These are phyloP conservation scores for Zingel zingel DNA, from an alignment of 2,113 vertebrate species.

Conservation along the genomic window DNA sequence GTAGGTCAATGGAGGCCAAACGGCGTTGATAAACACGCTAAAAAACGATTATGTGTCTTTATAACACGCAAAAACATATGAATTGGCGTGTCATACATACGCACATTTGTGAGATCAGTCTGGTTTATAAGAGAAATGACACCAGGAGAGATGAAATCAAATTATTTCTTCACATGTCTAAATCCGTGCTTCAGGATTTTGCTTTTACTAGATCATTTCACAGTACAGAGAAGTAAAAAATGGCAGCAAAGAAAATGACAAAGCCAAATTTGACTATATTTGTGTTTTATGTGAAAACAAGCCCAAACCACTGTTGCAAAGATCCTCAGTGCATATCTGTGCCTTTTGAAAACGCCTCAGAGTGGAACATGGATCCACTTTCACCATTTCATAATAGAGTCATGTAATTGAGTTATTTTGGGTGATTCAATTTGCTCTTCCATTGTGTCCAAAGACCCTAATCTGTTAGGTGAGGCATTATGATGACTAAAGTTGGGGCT, in stretches of 20 bases:
- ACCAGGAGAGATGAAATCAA: no score
- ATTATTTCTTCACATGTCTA: no score
- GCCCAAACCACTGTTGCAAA: background rate
- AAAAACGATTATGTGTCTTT: no score
- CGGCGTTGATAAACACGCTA: no score
- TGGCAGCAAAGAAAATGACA: no score
- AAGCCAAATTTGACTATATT: no score
- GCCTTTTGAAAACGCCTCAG: background rate
- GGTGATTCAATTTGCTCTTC: background rate
- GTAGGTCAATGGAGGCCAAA: no score
- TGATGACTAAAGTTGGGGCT: conserved; percentile 19
- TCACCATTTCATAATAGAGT: background rate
- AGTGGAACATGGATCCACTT: background rate
- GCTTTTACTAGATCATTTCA: background rate
- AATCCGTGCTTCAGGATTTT: background rate
- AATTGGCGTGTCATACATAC: no score
- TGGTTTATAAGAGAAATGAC: no score
- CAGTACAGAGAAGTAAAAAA: background rate
- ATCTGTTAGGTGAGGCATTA: background rate
- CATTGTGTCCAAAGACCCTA: background rate
- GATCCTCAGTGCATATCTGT: background rate
- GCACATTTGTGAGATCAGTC: no score
- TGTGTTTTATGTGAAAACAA: background rate
- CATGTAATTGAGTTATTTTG: background rate
- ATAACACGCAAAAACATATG: no score